A percentile compares a stretch with the other conserved stretches of the same genome.
Conservation (phyloP, 2,888 invertebrate genomes). For the Latheticus oryzae region DNA sequence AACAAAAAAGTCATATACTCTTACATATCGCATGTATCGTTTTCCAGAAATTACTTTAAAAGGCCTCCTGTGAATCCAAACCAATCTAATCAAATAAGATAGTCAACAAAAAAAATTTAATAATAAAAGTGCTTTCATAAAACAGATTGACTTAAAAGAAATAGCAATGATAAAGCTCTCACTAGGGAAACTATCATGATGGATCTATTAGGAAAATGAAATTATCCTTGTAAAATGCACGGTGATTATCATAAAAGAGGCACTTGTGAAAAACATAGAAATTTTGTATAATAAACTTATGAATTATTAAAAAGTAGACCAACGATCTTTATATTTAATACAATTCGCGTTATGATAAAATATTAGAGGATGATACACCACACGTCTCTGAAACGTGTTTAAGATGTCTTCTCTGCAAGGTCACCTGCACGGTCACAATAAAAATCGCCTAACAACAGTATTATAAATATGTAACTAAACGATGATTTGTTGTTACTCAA, state of each 20-base stretch:
- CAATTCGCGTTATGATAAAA: constrained; percentile 10
- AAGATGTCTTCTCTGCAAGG: constrained; percentile 30
- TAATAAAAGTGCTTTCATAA: constrained; percentile 38
- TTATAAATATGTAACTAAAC: constrained; percentile 30
- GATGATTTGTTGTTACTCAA: constrained; percentile 2
- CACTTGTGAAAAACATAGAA: constrained; percentile 13
- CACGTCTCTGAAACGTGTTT: constrained; percentile 35
- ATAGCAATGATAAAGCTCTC: constrained; percentile 14
- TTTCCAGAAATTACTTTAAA: constrained; percentile 11
- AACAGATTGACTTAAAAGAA: constrained; percentile 34
- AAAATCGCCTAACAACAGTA: constrained; percentile 33
- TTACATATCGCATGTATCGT: constrained; percentile 5
- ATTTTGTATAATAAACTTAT: constrained; percentile 10
- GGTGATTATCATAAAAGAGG: constrained; percentile 19
- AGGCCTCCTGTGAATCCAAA: constrained; percentile 19
- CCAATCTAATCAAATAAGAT: constrained; percentile 20
- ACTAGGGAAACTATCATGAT: constrained; percentile 22
- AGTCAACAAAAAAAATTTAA: constrained; percentile 31
- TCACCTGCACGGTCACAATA: constrained; percentile 23
- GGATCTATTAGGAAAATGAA: constrained; percentile 42
- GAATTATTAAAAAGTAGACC: constrained; percentile 30
- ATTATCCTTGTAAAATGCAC: constrained; percentile 32
- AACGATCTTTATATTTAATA: constrained; percentile 4
- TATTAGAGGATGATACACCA: constrained; percentile 27
- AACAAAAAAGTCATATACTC: not conserved